phyloP scores from a whole-genome alignment of 2,888 invertebrate genomes.

The Erebia ligea region DNA sequence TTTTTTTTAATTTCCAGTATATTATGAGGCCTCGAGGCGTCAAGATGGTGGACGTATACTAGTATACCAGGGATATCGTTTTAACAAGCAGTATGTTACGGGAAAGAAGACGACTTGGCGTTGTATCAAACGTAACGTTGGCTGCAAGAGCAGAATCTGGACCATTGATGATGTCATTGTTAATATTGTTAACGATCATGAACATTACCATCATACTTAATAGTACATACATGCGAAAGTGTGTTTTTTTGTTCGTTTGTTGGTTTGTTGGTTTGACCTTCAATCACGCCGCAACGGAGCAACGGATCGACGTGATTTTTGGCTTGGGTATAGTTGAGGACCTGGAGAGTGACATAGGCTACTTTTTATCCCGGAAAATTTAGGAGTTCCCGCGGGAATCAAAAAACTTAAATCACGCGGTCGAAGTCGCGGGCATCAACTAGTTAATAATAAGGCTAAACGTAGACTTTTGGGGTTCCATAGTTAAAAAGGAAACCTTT shows the following conservation, averaged over 20 bases:
- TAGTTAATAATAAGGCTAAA: too few species aligned
- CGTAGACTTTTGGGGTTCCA: too few species aligned
- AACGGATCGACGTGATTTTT: too few species aligned
- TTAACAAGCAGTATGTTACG: background rate
- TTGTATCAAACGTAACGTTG: background rate
- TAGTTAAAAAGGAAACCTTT: too few species aligned
- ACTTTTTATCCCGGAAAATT: too few species aligned
- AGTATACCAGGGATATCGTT: constrained; percentile 31
- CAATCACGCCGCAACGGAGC: too few species aligned
- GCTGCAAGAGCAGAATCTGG: background rate
- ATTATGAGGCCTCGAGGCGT: constrained; percentile 7
- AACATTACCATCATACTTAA: background rate
- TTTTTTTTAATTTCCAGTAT: constrained; percentile 4
- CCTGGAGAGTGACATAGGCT: too few species aligned
- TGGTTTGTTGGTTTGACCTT: too few species aligned
- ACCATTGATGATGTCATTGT: background rate
- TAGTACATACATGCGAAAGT: background rate
- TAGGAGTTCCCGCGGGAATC: too few species aligned
- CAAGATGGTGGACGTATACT: constrained; percentile 3
- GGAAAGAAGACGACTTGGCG: background rate
- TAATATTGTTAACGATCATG: background rate
- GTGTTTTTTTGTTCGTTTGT: background rate
- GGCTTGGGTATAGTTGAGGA: too few species aligned
- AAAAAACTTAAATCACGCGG: too few species aligned
- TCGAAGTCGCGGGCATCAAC: too few species aligned